phyloP scores from a whole-genome alignment of 2,888 invertebrate genomes.

The Drosophila greeni region DNA sequence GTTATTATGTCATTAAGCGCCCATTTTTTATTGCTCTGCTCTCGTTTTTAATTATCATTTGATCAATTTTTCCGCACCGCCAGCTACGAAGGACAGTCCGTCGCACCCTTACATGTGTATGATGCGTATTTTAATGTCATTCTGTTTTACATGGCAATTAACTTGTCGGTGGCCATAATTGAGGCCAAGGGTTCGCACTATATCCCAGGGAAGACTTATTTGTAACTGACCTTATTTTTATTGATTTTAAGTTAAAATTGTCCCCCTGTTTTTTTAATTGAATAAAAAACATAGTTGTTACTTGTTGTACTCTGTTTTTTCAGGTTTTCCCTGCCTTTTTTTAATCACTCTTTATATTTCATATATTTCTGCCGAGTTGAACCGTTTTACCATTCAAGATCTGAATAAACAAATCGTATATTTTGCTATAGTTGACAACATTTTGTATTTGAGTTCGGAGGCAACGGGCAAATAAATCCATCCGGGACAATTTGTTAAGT shows the following conservation, averaged over 20 bases:
- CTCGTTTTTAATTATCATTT: slow-evolving; percentile 70
- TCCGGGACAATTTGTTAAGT: slow-evolving; percentile 10
- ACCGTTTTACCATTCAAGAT: neutral
- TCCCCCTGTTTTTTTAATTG: neutral
- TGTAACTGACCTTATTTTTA: neutral
- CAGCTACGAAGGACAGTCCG: slow-evolving; percentile 8
- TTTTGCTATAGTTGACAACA: neutral
- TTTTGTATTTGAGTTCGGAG: slow-evolving; percentile 1
- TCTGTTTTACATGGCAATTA: slow-evolving; percentile 66
- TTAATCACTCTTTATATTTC: neutral
- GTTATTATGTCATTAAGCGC: slow-evolving; percentile 71
- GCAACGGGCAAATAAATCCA: slow-evolving; percentile 15
- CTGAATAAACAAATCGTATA: slow-evolving; percentile 10
- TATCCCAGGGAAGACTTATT: neutral
- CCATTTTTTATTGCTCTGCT: slow-evolving; percentile 54
- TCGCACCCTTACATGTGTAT: slow-evolving; percentile 12
- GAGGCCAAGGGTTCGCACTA: slow-evolving; percentile 7
- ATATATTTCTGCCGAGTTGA: too few relatives aligned
- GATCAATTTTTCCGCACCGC: slow-evolving; percentile 52
- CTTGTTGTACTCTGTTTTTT: neutral
- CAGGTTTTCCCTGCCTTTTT: neutral
- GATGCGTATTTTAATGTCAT: slow-evolving; percentile 44
- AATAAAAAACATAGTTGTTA: neutral
- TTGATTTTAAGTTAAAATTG: neutral
- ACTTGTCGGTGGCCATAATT: slow-evolving; percentile 49